phyloP scores from a whole-genome alignment of 1,140 invertebrate species.

The Drosophila elegans region DNA sequence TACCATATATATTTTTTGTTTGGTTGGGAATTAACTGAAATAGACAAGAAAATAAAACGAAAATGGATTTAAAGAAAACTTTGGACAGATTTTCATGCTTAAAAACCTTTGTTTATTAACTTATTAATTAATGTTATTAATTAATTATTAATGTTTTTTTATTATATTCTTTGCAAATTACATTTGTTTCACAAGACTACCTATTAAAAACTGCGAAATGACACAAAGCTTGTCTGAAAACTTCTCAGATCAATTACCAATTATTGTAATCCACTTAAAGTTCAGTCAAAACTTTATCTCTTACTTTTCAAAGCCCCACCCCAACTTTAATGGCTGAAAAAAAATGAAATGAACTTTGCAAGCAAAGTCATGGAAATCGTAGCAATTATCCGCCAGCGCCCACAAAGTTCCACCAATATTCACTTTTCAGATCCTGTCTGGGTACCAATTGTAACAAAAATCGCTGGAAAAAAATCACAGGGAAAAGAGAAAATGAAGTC shows the following conservation, averaged over 20 bases:
- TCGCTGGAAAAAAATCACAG: conserved; percentile 3
- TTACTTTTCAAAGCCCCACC: not conserved
- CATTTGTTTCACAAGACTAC: not conserved
- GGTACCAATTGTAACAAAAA: conserved; percentile 53
- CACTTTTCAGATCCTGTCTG: conserved; percentile 36
- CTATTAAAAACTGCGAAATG: not conserved
- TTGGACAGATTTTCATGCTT: too few species aligned
- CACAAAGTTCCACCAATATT: conserved; percentile 39
- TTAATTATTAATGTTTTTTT: too few species aligned
- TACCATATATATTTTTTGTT: too few species aligned
- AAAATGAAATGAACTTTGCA: conserved; percentile 35
- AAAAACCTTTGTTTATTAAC: too few species aligned
- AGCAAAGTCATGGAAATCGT: conserved; percentile 69
- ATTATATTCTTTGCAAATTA: too few species aligned
- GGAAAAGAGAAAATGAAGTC: conserved; percentile 5
- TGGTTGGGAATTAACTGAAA: too few species aligned
- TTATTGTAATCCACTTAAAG: conserved; percentile 68
- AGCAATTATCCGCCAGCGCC: conserved; percentile 67
- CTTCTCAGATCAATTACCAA: conserved; percentile 36
- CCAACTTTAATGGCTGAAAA: conserved; percentile 27
- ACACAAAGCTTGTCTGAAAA: not conserved
- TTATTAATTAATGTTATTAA: too few species aligned
- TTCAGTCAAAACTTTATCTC: conserved; percentile 63
- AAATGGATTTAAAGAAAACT: too few species aligned
- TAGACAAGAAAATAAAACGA: too few species aligned